Conservation (phyloP, 2,888 invertebrate genomes). For the Allacma fusca region DNA sequence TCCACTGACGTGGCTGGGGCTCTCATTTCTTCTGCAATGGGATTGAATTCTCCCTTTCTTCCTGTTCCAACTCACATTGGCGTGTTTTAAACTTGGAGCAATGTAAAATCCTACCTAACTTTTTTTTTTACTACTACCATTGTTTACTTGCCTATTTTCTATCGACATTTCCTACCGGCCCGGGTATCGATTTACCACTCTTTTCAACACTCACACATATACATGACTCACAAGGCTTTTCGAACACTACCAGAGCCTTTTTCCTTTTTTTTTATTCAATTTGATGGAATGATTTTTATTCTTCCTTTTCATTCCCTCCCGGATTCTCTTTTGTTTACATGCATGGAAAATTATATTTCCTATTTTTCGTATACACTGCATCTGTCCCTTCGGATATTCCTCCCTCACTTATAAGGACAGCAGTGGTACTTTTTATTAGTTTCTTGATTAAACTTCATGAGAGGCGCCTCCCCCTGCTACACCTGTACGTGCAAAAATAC, state of each 20-base stretch:
- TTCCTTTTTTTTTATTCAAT: conserved; percentile 4
- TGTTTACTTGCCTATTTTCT: conserved; percentile 12
- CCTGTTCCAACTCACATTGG: conserved; percentile 5
- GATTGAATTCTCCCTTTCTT: neutral
- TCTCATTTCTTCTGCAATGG: neutral
- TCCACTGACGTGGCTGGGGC: neutral
- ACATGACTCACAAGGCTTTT: too few relatives aligned
- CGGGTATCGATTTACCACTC: conserved; percentile 43
- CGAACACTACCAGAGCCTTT: neutral
- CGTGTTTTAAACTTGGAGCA: neutral
- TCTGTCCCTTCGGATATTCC: neutral
- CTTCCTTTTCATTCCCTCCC: neutral
- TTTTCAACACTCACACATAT: conserved; percentile 38
- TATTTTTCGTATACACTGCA: neutral
- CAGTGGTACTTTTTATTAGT: too few relatives aligned
- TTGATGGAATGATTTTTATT: neutral
- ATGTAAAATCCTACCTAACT: conserved; percentile 3
- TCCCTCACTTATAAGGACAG: too few relatives aligned
- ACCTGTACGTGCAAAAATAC: too few relatives aligned
- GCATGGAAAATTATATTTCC: neutral
- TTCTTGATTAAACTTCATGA: too few relatives aligned
- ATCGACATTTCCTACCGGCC: conserved; percentile 38
- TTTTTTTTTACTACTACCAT: neutral
- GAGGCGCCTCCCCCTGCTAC: too few relatives aligned
- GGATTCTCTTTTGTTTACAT: neutral